Base-by-base conservation (phyloP, 2,797 vertebrate genomes). In the Lithobates pipiens region DNA sequence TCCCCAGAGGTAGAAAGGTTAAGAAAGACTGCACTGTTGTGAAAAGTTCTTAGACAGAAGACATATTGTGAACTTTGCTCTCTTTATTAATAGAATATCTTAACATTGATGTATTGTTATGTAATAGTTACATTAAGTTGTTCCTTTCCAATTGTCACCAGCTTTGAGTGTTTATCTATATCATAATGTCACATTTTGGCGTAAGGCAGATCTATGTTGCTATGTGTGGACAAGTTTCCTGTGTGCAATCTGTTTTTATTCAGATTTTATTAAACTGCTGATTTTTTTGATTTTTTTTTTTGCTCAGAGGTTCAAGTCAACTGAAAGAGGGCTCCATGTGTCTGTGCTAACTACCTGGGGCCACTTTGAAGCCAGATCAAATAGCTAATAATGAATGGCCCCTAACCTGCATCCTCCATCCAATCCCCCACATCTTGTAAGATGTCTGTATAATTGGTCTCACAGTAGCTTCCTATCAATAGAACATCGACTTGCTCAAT, bases 321-420 rank as follows among this genome's bases (percentile, higher is more conserved):
- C 44, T 65, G 3, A 77, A 39, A 76, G n/a, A 73, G 11, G 3
- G 10, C 25, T 90, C 16, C 93, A 93, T 23, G 90, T 93, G 74
- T 92, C 92, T 65, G 94, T 92, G 11, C 44, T 34, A 82, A 83
- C 44, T 67, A 65, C 29, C n/a, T 25, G n/a, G 34, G 80, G 42
- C 57, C 76, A 88, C 95, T 93, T 57, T 72, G 76, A 29, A 85
- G 93, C 91, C 16, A 94, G 90, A 77, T 87, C 32, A 82, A 15
- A 72, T 57, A 32, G 29, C 44, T 32, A 61, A 79, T 83, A 83
- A 80, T 75, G 44, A 86, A 76, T 68, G 54, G 15, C 80, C 77
- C 23, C 34, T 65, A 67, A 75, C 70, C 75, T 32, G 23, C 34
- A 73, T 74, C 27, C 29, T 36, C 27, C 61, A 21, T 36, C 50